phyloP scores from a whole-genome alignment of 2,113 vertebrate genomes.

The Chionis minor region DNA sequence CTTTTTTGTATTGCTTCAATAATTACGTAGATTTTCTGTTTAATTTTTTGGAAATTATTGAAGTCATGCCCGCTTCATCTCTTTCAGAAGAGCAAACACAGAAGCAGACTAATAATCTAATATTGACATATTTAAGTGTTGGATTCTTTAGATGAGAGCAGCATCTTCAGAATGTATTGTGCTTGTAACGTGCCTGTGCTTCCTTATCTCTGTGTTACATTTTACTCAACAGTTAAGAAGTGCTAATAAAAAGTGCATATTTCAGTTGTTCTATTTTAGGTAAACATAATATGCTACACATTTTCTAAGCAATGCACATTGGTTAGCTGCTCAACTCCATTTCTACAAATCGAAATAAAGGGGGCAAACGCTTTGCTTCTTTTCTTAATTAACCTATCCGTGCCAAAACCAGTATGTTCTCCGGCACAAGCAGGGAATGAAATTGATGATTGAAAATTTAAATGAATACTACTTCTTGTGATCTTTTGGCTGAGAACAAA shows the following conservation, averaged over 20 bases:
- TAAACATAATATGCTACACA: neutral
- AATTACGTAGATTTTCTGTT: neutral
- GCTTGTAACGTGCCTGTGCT: neutral
- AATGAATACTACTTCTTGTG: neutral
- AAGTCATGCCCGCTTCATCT: neutral
- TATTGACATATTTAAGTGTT: conserved; percentile 5
- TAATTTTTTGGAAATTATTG: neutral
- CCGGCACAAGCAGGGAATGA: neutral
- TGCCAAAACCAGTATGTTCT: neutral
- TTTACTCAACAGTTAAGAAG: conserved; percentile 12
- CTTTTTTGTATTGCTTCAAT: neutral
- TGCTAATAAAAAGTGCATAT: conserved; percentile 31
- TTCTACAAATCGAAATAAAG: conserved; percentile 14
- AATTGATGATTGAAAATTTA: neutral
- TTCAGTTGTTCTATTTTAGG: conserved; percentile 34
- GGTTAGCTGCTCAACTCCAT: neutral
- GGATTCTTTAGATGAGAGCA: neutral
- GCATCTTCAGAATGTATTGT: neutral
- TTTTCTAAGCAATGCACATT: neutral
- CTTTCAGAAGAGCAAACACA: conserved; percentile 1
- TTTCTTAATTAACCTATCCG: neutral
- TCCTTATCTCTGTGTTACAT: neutral
- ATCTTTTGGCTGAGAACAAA: neutral
- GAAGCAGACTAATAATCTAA: conserved; percentile 1
- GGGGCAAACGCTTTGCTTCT: neutral